Conservation (phyloP, 2,113 vertebrate species). For the Pagrus major region DNA sequence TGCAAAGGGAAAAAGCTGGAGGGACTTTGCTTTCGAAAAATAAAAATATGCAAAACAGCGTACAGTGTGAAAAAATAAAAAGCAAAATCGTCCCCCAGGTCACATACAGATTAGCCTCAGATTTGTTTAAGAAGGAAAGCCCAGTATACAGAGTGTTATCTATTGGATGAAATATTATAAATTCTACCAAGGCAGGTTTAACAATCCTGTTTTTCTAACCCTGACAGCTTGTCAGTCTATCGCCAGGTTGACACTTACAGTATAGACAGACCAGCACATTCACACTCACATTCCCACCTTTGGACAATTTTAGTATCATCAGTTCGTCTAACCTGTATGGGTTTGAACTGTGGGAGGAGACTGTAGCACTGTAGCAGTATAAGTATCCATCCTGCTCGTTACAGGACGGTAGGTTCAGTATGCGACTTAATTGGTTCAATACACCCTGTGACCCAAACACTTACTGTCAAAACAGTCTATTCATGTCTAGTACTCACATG, state of each 20-base stretch:
- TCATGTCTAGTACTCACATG: neutral
- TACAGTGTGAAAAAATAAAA: neutral
- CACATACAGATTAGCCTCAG: neutral
- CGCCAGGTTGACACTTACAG: neutral
- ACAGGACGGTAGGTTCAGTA: neutral
- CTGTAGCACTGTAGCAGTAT: neutral
- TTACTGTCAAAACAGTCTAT: neutral
- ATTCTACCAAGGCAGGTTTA: neutral
- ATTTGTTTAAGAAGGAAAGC: neutral
- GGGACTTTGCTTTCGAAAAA: too few relatives aligned
- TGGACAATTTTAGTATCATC: neutral
- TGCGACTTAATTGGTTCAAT: neutral
- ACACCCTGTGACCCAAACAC: neutral
- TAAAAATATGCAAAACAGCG: neutral
- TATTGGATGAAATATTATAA: neutral
- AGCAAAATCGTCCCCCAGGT: neutral
- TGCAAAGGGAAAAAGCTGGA: neutral
- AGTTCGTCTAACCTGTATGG: neutral
- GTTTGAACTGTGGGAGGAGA: neutral
- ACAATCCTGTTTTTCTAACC: neutral
- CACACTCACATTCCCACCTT: slow-evolving; percentile 28
- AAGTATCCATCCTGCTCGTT: too few relatives aligned
- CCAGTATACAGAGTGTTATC: neutral
- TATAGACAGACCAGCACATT: neutral
- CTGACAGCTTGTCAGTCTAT: slow-evolving; percentile 1